phyloP scores from a whole-genome alignment of 2,113 vertebrate species.

The Pseudonaja textilis region DNA sequence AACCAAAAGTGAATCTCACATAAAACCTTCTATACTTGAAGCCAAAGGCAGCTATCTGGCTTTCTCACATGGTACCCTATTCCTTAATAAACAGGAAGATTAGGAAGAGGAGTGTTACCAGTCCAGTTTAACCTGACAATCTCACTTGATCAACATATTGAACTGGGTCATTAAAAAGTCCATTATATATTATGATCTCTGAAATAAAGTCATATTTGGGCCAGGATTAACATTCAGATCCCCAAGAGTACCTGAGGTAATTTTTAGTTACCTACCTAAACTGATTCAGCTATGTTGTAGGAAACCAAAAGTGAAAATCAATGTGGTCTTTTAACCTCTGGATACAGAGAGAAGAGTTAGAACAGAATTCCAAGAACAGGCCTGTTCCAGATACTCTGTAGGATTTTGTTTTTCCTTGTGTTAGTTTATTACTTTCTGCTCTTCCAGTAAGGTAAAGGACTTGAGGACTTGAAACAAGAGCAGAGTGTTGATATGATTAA shows the following conservation, averaged over 20 bases:
- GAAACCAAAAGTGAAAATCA: neutral
- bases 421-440: neutral
- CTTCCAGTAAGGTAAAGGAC: neutral
- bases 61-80: neutral
- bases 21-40: neutral
- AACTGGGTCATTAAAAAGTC: neutral
- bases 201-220: neutral
- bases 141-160: neutral
- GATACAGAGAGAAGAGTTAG: neutral
- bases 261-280: neutral
- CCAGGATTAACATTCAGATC: neutral
- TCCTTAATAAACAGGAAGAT: neutral
- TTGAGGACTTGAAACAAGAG: neutral
- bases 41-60: neutral
- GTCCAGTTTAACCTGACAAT: neutral
- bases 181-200: neutral
- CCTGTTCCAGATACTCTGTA: neutral
- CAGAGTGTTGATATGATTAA: neutral
- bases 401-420: neutral
- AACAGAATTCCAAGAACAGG: neutral
- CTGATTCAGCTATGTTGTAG: neutral
- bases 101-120: neutral
- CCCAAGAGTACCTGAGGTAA: neutral
- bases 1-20: neutral
- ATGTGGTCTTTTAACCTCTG: neutral